These are phyloP conservation scores for Chinchilla lanigera DNA, from an alignment of 2,113 vertebrate species.

Conservation along the genomic window DNA sequence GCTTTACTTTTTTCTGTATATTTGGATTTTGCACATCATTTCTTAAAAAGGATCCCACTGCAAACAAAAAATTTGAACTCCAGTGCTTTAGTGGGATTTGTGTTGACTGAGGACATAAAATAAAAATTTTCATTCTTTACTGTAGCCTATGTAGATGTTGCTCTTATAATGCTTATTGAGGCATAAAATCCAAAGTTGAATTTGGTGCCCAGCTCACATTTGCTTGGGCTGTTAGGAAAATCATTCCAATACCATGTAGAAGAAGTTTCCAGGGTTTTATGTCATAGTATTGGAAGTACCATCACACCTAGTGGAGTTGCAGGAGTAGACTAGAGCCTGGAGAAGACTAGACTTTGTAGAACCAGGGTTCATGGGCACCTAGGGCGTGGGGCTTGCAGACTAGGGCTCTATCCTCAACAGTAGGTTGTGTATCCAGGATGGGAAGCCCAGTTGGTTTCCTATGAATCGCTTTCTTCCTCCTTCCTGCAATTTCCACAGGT, in stretches of 20 bases:
- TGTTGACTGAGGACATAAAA: not conserved
- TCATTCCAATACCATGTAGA: not conserved
- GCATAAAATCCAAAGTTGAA: not conserved
- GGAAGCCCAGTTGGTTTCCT: accelerated
- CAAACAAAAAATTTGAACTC: not conserved
- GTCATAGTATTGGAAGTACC: too few species aligned
- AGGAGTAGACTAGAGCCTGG: not conserved
- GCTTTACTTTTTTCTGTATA: not conserved
- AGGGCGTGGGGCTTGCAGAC: not conserved
- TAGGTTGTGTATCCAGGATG: not conserved
- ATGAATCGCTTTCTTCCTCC: not conserved
- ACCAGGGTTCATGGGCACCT: not conserved
- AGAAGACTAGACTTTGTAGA: not conserved
- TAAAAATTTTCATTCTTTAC: not conserved
- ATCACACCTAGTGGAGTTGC: not conserved
- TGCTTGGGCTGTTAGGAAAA: not conserved
- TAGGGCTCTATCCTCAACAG: not conserved
- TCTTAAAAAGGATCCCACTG: not conserved
- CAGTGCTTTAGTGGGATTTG: not conserved
- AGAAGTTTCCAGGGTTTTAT: not conserved
- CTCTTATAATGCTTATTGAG: not conserved
- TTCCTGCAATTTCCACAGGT: not conserved
- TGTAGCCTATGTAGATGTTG: not conserved
- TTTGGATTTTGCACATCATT: not conserved
- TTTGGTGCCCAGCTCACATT: not conserved